phyloP scores from a whole-genome alignment of 2,797 vertebrate species.

The Oreortyx pictus region DNA sequence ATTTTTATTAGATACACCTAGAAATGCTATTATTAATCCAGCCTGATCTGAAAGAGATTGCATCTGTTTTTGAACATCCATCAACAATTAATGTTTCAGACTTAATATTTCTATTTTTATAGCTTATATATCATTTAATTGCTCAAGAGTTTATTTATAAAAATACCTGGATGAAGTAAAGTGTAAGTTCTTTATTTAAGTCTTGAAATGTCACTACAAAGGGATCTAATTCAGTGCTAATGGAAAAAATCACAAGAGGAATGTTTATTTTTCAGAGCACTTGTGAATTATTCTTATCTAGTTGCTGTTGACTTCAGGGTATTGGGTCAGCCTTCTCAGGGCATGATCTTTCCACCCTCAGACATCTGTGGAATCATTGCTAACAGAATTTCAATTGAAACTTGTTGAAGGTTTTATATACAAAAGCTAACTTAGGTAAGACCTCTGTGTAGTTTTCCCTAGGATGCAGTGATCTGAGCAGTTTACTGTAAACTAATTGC shows the following conservation, averaged over 20 bases:
- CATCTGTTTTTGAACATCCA: background rate
- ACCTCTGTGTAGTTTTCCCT: background rate
- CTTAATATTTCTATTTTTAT: background rate
- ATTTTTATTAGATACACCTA: background rate
- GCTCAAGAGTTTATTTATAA: background rate
- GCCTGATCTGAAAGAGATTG: background rate
- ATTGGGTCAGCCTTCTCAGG: background rate
- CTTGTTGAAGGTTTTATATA: background rate
- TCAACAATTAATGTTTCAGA: background rate
- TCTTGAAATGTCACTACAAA: background rate
- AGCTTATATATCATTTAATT: background rate
- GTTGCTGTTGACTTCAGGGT: background rate
- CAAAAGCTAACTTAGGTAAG: background rate
- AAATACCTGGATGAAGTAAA: background rate
- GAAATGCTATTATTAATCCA: background rate
- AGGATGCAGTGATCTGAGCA: background rate
- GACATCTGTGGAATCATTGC: background rate
- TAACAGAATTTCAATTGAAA: background rate
- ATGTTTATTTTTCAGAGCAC: background rate
- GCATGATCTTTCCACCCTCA: background rate
- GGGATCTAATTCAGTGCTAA: slow-evolving; percentile 28
- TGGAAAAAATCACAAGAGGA: background rate
- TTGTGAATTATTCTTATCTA: background rate
- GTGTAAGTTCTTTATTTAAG: background rate
- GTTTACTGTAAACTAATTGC: background rate